A percentile compares a stretch with the other conserved stretches of the same genome.
These are phyloP conservation scores for Nemopilema nomurai DNA, from an alignment of 30 jellyfish, hydroid and myxozoan genomes.

Conservation along the genomic window DNA sequence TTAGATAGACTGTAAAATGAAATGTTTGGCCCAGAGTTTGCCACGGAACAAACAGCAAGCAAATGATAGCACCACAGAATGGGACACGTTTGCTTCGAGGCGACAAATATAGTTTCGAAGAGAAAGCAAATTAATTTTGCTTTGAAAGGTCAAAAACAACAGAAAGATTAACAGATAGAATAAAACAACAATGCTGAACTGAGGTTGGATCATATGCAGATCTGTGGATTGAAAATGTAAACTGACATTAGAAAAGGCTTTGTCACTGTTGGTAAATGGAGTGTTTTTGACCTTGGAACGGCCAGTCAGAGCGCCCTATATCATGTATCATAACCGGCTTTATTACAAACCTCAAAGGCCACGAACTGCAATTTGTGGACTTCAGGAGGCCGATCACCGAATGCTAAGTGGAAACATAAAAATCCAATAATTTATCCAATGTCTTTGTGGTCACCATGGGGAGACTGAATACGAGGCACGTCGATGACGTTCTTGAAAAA, in stretches of 20 bases:
- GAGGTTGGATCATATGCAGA: neutral
- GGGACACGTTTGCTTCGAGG: too few relatives aligned
- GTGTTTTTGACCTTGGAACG: neutral
- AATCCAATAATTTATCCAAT: neutral
- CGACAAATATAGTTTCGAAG: neutral
- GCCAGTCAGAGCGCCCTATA: neutral
- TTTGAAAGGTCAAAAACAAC: neutral
- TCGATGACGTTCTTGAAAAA: too few relatives aligned
- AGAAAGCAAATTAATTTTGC: neutral
- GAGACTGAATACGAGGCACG: neutral
- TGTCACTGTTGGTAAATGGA: neutral
- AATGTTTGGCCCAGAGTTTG: neutral
- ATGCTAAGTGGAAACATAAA: neutral
- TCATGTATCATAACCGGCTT: neutral
- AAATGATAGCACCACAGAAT: neutral
- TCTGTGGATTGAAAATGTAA: neutral
- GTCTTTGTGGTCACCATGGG: neutral
- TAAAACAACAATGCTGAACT: neutral
- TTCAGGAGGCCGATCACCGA: neutral
- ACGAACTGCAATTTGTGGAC: neutral
- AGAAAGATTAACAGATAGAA: neutral
- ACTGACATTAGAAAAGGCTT: neutral
- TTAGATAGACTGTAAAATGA: neutral
- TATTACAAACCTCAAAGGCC: neutral
- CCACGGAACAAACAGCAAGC: neutral